phyloP scores from a whole-genome alignment of 1,140 invertebrate genomes.

The Arion vulgaris region DNA sequence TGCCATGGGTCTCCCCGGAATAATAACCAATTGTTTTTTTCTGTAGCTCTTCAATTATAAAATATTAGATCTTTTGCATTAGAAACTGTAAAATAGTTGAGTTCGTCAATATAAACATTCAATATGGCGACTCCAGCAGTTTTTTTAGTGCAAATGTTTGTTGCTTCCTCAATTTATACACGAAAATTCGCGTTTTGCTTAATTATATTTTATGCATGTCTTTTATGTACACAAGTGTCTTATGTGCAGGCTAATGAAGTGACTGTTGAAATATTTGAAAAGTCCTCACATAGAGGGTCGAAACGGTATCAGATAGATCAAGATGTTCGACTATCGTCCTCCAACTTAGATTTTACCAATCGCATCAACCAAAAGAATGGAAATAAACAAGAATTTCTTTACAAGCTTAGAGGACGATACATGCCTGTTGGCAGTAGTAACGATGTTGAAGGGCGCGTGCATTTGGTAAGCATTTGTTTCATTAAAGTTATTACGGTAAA shows the following conservation, averaged over 20 bases:
- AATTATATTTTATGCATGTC: constrained; percentile 5
- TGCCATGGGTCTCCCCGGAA: too few species aligned
- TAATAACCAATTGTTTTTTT: too few species aligned
- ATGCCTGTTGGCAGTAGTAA: constrained; percentile 33
- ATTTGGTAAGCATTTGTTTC: constrained; percentile 37
- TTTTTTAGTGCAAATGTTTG: neutral
- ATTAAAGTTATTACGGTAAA: neutral
- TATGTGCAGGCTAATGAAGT: neutral
- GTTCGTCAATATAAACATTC: constrained; percentile 8
- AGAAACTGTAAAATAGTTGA: neutral
- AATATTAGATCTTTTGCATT: too few species aligned
- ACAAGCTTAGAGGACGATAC: constrained; percentile 36
- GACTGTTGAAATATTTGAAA: constrained; percentile 17
- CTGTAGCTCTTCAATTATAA: neutral
- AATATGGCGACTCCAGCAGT: neutral
- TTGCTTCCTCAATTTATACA: neutral
- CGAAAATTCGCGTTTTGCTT: neutral
- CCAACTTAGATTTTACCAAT: neutral
- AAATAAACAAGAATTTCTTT: neutral
- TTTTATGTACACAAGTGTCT: neutral
- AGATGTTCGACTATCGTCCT: neutral
- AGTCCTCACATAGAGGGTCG: neutral
- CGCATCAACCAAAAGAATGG: neutral
- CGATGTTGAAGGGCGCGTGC: constrained; percentile 40
- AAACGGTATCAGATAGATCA: neutral